Base-by-base conservation (phyloP, 2,888 invertebrate genomes). In the Heliconius ethilla region DNA sequence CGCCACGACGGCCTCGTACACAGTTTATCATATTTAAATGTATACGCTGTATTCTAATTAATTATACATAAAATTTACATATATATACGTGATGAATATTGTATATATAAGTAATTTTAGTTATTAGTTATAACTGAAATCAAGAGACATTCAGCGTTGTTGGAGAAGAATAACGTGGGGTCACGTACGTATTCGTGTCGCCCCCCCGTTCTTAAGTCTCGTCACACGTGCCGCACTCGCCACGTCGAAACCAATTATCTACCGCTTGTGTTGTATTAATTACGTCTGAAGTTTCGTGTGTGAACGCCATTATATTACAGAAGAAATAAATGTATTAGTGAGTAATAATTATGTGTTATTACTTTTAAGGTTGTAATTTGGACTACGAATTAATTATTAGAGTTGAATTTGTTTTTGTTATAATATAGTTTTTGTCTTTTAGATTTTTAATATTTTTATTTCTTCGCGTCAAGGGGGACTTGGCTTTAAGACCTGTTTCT, bases 111-210 rank as follows among this genome's bases (percentile, higher is more conserved):
- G n/a, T n/a, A n/a, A 79, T 78, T 78, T 55, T 62, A 25, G 72
- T 75, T 76, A 75, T 70, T 70, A 72, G 75, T 80, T 79, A 78
- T 79, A 81, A 81, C 79, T 79, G 75, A 79, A 81, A 81, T 82
- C 81, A 81, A 78, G 79, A 79, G 70, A 80, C 76, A 79, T 80
- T 82, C 78, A 75, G 66, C 63, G 67, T 72, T 77, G 79, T 78
- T 82, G 37, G 75, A 70, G 73, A 62, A 78, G 77, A 75, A 78
- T 79, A 75, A 75, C 76, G 78, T 78, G 78, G 62, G 75, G 77
- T 77, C 78, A 80, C 82, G 82, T 79, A 78, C 74, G 69, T 33
- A 15, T 72, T 59, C 59, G 79, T 73, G 78, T 75, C 75, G 63
- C 72, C 65, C 33, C 33, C 70, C 29, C 15, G 15, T 63, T 70